Base-by-base conservation (phyloP, 1,140 invertebrate species). In the Trichomalopsis sarcophagae region DNA sequence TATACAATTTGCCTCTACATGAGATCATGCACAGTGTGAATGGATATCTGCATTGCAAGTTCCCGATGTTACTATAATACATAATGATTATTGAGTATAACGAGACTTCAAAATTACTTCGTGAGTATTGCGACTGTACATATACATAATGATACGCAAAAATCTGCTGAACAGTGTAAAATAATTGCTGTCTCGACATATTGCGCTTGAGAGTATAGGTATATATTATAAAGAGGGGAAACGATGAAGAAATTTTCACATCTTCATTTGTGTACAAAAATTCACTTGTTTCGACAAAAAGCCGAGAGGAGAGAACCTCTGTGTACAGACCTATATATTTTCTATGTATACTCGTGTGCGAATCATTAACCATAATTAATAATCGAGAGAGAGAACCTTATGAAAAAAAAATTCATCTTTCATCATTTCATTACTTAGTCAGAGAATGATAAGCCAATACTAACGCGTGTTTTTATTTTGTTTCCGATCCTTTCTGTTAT, bases 381-480 rank as follows among this genome's bases (percentile, higher is more conserved):
- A 62, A 75, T 17, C 55, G 36, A 84, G 68, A 69, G 40, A 83
- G 77, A 86, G 80, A 77, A 68, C 40, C 40, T 82, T 66, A 75
- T 9, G 6, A 44, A 7, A 79, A 78, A 79, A 80, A 85, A 75
- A 82, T 62, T 89, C 88, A 89, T 88, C 87, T 88, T 77, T 89
- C 87, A 87, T 89, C 90, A 91, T 89, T 80, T 91, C 90, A 90
- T 88, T 88, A 91, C 90, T 86, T 89, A 91, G 74, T 75, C 69
- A 30, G 44, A 79, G 79, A 90, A 89, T 89, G 89, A 91, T 88
- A 88, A 91, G 90, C 88, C 87, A 90, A 91, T 92, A 94, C 92
- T 94, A 93, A 94, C 92, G 92, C 91, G 92, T 91, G 47, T 92
- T 92, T 62, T 93, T 93, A 91, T 94, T 93, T 93, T 94, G 92